These are phyloP conservation scores for Coelinius sp. DNA, from an alignment of 2,888 invertebrate genomes.

Conservation along the genomic window DNA sequence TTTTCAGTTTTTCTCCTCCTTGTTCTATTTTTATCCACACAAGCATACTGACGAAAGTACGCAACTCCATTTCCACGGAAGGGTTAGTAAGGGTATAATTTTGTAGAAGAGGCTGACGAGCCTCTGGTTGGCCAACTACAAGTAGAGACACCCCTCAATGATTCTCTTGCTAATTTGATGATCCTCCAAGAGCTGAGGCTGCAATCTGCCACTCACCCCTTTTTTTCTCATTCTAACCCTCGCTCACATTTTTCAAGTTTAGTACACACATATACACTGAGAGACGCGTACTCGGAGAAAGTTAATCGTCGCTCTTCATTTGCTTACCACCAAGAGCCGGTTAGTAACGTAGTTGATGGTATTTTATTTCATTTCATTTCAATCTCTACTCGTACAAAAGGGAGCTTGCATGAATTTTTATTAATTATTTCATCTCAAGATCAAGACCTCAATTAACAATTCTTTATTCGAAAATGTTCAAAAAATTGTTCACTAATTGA, in stretches of 20 bases:
- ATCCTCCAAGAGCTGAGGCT: conserved; percentile 67
- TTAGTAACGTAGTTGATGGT: background rate
- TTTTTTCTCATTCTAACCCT: conserved; percentile 46
- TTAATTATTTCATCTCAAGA: no score
- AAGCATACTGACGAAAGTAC: conserved; percentile 53
- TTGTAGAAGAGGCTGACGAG: conserved; percentile 62
- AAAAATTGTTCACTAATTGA: no score
- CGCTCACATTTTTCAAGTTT: conserved; percentile 28
- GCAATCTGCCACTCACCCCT: conserved; percentile 66
- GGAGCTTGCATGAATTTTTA: no score
- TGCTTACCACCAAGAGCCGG: background rate
- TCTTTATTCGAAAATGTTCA: no score
- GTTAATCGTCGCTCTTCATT: conserved; percentile 58
- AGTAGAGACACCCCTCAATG: conserved; percentile 62
- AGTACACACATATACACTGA: conserved; percentile 14
- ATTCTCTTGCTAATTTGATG: conserved; percentile 70
- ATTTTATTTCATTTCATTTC: conserved; percentile 37
- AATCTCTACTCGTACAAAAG: conserved; percentile 22
- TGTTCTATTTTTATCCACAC: background rate
- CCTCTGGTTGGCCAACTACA: conserved; percentile 59
- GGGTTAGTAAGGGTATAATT: conserved; percentile 64
- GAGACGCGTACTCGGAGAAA: conserved; percentile 46
- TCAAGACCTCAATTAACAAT: no score
- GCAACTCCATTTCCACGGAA: conserved; percentile 61
- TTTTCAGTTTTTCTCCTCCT: background rate